Evolutionary conservation across 2,888 invertebrate species (phyloP).

Genomic region (Nowickia ferox): DNA sequence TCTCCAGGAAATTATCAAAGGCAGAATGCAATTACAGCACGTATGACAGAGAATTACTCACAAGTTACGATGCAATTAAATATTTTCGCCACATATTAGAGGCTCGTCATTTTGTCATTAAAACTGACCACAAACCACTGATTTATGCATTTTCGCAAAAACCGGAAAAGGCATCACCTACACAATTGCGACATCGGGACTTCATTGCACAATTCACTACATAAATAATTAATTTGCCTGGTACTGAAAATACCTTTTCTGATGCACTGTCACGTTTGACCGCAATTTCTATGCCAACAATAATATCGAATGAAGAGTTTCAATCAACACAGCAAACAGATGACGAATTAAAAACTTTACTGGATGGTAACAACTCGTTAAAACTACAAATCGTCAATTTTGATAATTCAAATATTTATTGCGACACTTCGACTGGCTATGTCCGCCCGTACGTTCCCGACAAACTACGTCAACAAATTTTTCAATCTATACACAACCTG

Average conservation of each 20-base stretch:
- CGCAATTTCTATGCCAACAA: constrained; percentile 40
- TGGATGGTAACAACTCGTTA: constrained; percentile 49
- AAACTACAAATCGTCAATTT: constrained; percentile 41
- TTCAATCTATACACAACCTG: neutral
- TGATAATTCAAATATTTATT: constrained; percentile 27
- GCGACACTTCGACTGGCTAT: constrained; percentile 38
- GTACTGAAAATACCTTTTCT: constrained; percentile 69
- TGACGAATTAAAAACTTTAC: constrained; percentile 41
- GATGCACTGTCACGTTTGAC: constrained; percentile 73
- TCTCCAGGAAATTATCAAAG: constrained; percentile 77
- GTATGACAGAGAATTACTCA: constrained; percentile 54
- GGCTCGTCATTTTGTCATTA: constrained; percentile 29
- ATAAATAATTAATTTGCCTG: constrained; percentile 43
- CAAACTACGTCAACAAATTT: neutral
- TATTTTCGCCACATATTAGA: constrained; percentile 35
- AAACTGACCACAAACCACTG: constrained; percentile 56
- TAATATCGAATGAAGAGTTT: neutral
- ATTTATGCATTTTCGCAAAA: constrained; percentile 53
- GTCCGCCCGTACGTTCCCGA: neutral
- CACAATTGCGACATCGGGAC: constrained; percentile 79
- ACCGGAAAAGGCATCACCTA: neutral
- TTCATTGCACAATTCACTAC: constrained; percentile 73
- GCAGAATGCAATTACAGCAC: constrained; percentile 49
- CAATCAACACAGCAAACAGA: constrained; percentile 30
- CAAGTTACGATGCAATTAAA: constrained; percentile 48